phyloP scores from a whole-genome alignment of 2,797 vertebrate genomes.

The Salmo trutta region DNA sequence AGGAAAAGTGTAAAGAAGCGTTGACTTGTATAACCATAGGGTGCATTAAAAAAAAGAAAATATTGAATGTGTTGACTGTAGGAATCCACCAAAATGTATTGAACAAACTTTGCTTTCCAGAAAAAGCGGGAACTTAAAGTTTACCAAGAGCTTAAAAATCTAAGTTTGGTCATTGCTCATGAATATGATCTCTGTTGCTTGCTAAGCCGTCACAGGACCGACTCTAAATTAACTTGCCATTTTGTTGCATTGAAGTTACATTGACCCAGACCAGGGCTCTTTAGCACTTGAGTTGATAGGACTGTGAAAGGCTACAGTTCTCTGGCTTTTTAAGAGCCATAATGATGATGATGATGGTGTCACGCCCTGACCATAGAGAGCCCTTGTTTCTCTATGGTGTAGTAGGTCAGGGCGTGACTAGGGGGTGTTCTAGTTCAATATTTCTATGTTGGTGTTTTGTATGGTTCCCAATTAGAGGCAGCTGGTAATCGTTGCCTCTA shows the following conservation, averaged over 20 bases:
- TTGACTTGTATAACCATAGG: conserved; percentile 25
- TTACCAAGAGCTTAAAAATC: conserved; percentile 23
- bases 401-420: too few relatives aligned
- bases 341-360: neutral
- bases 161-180: conserved; percentile 47
- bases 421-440: too few relatives aligned
- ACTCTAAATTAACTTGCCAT: conserved; percentile 55
- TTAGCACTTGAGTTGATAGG: neutral
- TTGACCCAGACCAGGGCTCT: neutral
- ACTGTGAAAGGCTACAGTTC: neutral
- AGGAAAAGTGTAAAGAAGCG: conserved; percentile 23
- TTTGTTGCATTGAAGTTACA: conserved; percentile 35
- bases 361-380: too few relatives aligned
- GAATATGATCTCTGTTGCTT: conserved; percentile 43
- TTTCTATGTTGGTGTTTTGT: too few relatives aligned
- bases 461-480: too few relatives aligned
- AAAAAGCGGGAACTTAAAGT: neutral
- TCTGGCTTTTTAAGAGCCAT: neutral
- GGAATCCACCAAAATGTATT: neutral
- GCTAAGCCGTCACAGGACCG: conserved; percentile 30
- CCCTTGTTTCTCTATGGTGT: too few relatives aligned
- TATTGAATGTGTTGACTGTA: conserved; percentile 25
- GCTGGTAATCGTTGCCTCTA: too few relatives aligned
- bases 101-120: conserved; percentile 11
- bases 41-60: neutral